A percentile compares a stretch with the other conserved stretches of the same genome.
These are phyloP conservation scores for Pogonomyrmex californicus DNA, from an alignment of 1,140 invertebrate species.

Conservation along the genomic window DNA sequence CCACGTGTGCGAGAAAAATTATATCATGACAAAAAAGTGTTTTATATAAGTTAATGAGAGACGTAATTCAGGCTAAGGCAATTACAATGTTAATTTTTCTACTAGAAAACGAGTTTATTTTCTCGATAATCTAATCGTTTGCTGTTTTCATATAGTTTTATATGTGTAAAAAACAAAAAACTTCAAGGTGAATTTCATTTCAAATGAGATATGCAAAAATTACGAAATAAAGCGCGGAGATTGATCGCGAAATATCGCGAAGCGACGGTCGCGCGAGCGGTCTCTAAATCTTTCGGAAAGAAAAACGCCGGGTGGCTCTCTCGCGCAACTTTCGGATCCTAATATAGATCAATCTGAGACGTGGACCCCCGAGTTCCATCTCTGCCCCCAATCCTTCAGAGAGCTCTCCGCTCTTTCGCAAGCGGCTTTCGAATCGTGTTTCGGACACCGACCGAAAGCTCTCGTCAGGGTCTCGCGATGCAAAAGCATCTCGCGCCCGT, in stretches of 20 bases:
- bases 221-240: background rate
- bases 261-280: background rate
- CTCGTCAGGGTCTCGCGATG: slow-evolving; percentile 41
- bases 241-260: background rate
- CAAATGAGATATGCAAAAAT: background rate
- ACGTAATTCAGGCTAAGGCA: no score
- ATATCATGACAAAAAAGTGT: background rate
- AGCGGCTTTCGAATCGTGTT: slow-evolving; percentile 28
- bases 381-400: slow-evolving; percentile 23
- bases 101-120: background rate
- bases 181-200: background rate
- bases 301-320: background rate
- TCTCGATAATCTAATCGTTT: background rate
- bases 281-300: background rate
- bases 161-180: background rate
- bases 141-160: background rate
- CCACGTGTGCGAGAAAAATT: background rate
- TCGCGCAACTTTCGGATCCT: background rate
- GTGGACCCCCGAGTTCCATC: background rate
- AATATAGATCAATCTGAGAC: slow-evolving; percentile 22
- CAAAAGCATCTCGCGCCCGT: slow-evolving; percentile 34
- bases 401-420: slow-evolving; percentile 37
- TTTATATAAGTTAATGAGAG: background rate
- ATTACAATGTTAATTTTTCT: background rate
- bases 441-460: background rate